phyloP scores from a whole-genome alignment of 2,888 invertebrate species.

The Seira musarum region DNA sequence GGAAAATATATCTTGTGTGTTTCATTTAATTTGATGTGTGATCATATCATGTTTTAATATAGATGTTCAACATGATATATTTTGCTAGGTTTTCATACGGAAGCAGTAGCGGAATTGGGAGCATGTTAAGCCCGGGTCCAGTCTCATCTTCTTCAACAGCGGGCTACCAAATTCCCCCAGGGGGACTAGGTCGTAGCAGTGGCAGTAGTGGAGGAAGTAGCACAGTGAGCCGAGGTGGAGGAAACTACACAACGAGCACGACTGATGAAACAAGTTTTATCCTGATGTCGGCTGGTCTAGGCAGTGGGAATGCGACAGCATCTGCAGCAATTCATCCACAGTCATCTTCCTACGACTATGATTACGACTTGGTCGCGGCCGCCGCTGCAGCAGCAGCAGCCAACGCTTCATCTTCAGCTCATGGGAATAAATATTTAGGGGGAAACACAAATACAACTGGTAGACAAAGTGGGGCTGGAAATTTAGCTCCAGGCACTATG shows the following conservation, averaged over 20 bases:
- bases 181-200: slow-evolving; percentile 56
- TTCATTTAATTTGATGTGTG: slow-evolving; percentile 22
- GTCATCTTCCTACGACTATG: slow-evolving; percentile 52
- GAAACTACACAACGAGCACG: slow-evolving; percentile 52
- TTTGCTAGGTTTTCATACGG: slow-evolving; percentile 52
- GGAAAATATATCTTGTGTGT: slow-evolving; percentile 1
- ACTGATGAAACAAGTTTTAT: slow-evolving; percentile 59
- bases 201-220: slow-evolving; percentile 55
- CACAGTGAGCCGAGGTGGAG: slow-evolving; percentile 42
- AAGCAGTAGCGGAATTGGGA: slow-evolving; percentile 53
- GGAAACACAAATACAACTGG: slow-evolving; percentile 46
- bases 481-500: slow-evolving; percentile 46
- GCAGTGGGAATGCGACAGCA: slow-evolving; percentile 56
- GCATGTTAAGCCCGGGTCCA: slow-evolving; percentile 59
- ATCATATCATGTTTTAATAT: slow-evolving; percentile 2
- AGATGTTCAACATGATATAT: neutral
- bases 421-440: slow-evolving; percentile 60
- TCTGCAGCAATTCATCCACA: slow-evolving; percentile 60
- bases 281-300: slow-evolving; percentile 56
- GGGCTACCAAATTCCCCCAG: slow-evolving; percentile 61
- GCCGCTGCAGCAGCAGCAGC: slow-evolving; percentile 42
- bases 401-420: slow-evolving; percentile 33
- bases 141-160: slow-evolving; percentile 56
- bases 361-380: slow-evolving; percentile 58
- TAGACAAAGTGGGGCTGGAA: slow-evolving; percentile 30